phyloP scores from a whole-genome alignment of 2,888 invertebrate genomes.

The Andrena camellia region DNA sequence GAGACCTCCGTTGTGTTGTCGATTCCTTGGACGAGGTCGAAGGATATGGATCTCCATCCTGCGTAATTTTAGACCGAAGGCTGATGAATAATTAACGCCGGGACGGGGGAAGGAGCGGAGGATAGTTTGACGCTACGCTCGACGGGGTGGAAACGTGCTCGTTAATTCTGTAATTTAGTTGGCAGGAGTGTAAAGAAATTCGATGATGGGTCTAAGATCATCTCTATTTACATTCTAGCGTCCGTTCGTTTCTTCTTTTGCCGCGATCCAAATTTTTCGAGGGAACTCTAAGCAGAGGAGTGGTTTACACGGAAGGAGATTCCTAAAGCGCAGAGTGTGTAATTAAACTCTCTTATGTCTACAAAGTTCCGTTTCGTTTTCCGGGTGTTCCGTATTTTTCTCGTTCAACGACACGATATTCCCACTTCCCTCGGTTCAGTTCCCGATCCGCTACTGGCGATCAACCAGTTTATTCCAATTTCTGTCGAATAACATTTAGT shows the following conservation, averaged over 20 bases:
- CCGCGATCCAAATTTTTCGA: conserved; percentile 5
- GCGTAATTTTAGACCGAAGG: conserved; percentile 13
- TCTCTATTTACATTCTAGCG: background rate
- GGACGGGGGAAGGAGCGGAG: background rate
- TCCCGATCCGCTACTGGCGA: no score
- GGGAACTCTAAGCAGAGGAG: conserved; percentile 19
- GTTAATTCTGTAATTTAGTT: background rate
- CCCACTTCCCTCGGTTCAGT: no score
- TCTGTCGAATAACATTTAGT: no score
- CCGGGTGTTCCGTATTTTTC: conserved; percentile 13
- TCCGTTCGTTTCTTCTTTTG: background rate
- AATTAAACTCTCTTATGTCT: conserved; percentile 44
- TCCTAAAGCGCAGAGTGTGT: conserved; percentile 29
- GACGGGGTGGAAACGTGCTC: background rate
- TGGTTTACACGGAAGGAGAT: conserved; percentile 29
- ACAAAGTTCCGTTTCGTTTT: conserved; percentile 44
- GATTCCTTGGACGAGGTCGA: conserved; percentile 24
- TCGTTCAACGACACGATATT: conserved; percentile 7
- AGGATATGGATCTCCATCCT: conserved; percentile 22
- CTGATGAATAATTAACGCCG: conserved; percentile 26
- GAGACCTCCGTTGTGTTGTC: conserved; percentile 22
- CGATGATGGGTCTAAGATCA: background rate
- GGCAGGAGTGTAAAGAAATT: background rate
- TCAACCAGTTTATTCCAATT: no score
- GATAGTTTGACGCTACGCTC: background rate